phyloP scores from a whole-genome alignment of 2,113 vertebrate species.

The Tricholaema leucomelas region DNA sequence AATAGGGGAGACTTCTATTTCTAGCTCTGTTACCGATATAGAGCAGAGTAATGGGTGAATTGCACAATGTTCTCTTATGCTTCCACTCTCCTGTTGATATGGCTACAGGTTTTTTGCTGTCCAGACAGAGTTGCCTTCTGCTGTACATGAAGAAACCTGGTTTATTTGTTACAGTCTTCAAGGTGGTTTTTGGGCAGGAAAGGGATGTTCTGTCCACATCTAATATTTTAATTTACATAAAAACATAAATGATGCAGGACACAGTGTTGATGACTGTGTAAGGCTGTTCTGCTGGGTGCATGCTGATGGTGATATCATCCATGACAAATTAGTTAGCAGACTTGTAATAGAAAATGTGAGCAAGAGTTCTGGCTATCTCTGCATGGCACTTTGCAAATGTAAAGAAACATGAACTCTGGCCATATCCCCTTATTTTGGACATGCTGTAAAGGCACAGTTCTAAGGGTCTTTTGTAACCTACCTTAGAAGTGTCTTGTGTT shows the following conservation, averaged over 20 bases:
- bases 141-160: background rate
- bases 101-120: background rate
- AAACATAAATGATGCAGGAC: background rate
- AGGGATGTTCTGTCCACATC: background rate
- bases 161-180: background rate
- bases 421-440: background rate
- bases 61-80: background rate
- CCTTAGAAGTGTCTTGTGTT: background rate
- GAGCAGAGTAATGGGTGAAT: background rate
- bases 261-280: background rate
- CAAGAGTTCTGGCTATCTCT: background rate
- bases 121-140: background rate
- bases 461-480: background rate
- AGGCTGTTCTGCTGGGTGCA: background rate
- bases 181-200: background rate
- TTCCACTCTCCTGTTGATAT: background rate
- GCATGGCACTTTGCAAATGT: background rate
- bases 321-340: background rate
- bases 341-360: background rate
- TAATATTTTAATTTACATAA: background rate
- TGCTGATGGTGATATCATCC: background rate
- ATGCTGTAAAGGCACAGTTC: background rate
- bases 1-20: slow-evolving; percentile 44
- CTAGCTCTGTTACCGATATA: slow-evolving; percentile 6
- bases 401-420: background rate